phyloP scores from a whole-genome alignment of 2,888 invertebrate species.

The Sinelater perroti region DNA sequence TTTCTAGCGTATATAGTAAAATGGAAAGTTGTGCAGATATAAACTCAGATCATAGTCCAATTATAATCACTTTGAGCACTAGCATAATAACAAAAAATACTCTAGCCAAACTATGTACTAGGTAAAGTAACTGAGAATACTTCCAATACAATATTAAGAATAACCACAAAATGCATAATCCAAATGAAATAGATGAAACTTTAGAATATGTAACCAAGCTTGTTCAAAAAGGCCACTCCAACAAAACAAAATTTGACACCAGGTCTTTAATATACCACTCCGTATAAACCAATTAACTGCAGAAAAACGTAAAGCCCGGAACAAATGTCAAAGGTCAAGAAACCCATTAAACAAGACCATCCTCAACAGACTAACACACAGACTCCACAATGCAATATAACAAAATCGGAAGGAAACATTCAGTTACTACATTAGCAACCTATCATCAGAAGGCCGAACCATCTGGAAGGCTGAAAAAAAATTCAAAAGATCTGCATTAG shows the following conservation, averaged over 20 bases:
- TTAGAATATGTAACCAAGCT: constrained; percentile 5
- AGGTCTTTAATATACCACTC: background rate
- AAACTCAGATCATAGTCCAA: constrained; percentile 7
- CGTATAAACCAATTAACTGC: constrained; percentile 1
- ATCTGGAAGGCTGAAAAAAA: constrained; percentile 8
- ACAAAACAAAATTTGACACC: background rate
- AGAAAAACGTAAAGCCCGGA: constrained; percentile 2
- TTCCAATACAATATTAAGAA: background rate
- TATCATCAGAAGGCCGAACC: background rate
- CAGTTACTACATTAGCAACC: background rate
- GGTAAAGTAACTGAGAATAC: background rate
- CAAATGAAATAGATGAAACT: background rate
- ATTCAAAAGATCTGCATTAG: constrained; percentile 7
- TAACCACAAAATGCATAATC: background rate
- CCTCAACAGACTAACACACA: background rate
- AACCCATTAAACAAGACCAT: background rate
- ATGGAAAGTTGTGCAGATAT: background rate
- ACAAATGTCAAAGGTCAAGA: constrained; percentile 6
- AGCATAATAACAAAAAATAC: background rate
- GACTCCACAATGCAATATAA: constrained; percentile 3
- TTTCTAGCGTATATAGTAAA: constrained; percentile 1
- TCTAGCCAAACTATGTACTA: background rate
- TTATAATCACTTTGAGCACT: constrained; percentile 1
- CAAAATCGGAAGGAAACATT: constrained; percentile 5
- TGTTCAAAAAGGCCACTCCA: background rate